phyloP scores from a whole-genome alignment of 2,888 invertebrate species.

The Noctuana brunneofusca region DNA sequence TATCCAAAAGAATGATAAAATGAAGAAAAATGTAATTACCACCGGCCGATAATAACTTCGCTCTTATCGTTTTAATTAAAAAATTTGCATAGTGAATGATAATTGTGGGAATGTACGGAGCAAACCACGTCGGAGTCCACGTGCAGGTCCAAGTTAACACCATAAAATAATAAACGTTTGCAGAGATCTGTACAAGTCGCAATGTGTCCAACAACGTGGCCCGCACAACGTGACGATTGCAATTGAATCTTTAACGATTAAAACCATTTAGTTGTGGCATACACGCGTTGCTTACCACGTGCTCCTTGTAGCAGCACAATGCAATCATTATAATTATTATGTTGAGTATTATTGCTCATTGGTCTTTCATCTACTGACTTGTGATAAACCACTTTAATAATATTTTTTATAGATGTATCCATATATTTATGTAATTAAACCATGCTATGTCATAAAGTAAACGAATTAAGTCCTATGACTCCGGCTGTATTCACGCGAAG shows the following conservation, averaged over 20 bases:
- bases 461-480: background rate
- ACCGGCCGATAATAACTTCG: no score
- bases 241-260: constrained; percentile 63
- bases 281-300: constrained; percentile 62
- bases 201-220: constrained; percentile 55
- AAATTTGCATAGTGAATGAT: constrained; percentile 2
- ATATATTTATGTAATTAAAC: no score
- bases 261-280: constrained; percentile 50
- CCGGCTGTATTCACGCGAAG: background rate
- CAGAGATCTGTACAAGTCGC: constrained; percentile 41
- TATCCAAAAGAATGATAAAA: no score
- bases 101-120: constrained; percentile 19
- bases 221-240: constrained; percentile 60
- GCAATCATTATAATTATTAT: background rate
- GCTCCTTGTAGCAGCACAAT: constrained; percentile 34
- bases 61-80: background rate
- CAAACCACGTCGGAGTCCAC: constrained; percentile 34
- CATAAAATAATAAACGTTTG: constrained; percentile 31
- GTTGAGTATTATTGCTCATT: background rate
- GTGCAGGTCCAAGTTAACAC: constrained; percentile 33
- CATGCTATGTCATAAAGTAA: background rate
- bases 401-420: background rate
- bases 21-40: no score
- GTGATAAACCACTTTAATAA: background rate
- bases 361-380: background rate